phyloP scores from a whole-genome alignment of 1,140 invertebrate genomes.

The Atta colombica region DNA sequence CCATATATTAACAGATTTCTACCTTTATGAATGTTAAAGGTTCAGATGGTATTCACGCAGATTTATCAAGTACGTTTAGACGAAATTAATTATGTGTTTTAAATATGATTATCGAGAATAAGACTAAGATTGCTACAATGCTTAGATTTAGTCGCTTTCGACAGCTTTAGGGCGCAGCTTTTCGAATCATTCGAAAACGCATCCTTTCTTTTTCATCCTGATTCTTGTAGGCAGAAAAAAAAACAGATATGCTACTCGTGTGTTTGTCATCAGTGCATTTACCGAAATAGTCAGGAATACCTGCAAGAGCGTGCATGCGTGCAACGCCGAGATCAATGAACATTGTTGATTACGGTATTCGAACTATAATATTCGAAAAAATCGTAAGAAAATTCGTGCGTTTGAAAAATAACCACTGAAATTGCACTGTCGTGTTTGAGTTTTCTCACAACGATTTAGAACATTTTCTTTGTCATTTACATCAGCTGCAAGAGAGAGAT shows the following conservation, averaged over 20 bases:
- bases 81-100: conserved; percentile 36
- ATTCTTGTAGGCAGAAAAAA: neutral
- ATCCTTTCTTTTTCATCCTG: neutral
- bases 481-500: neutral
- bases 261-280: neutral
- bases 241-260: neutral
- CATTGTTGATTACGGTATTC: conserved; percentile 25
- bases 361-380: too few species aligned
- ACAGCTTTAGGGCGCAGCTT: conserved; percentile 4
- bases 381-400: neutral
- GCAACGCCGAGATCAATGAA: conserved; percentile 17
- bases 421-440: neutral
- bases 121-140: conserved; percentile 38
- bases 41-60: conserved; percentile 23
- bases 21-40: conserved; percentile 60
- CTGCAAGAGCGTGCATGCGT: neutral
- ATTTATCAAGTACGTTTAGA: conserved; percentile 38
- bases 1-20: conserved; percentile 44
- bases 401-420: neutral
- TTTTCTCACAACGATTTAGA: neutral
- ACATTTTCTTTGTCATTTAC: neutral
- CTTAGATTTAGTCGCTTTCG: conserved; percentile 48
- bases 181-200: neutral
- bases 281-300: neutral
- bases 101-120: conserved; percentile 35